Base-by-base conservation (phyloP, 2,888 invertebrate species). In the Cheiracanthium punctorium region DNA sequence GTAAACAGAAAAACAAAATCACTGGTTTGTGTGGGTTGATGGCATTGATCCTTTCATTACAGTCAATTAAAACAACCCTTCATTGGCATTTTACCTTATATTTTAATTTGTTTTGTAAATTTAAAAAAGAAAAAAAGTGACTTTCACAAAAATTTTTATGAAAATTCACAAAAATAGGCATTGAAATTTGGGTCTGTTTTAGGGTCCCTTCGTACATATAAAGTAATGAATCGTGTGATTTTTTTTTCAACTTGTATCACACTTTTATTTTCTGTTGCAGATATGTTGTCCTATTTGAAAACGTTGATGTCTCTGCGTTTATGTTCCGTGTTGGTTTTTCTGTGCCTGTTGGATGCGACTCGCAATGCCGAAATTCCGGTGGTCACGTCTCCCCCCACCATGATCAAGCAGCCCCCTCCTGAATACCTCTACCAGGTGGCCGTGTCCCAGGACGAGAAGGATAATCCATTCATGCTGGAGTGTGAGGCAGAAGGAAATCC, bases 401-500 rank as follows among this genome's bases (percentile, higher is more conserved):
- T 98, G 91, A 95, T 96, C 89, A 97, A 97, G 92, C 97, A 98
- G 92, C 97, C 98, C 67, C 95, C 95, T 87, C 96, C 97, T 91
- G 97, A 97, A 93, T 94, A 96, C 90, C 94, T 97, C 88, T 98
- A 97, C 92, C 96, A 97, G 94, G 97, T 97, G 89, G 96, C 95
- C 69, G 93, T 93, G 85, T 95, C 95, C 91, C 91, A 91, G 67
- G 95, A 95, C 89, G 97, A 97, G 92, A 96, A 95, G 91, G 96
- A 97, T 92, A 97, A 96, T 92, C 97, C 97, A 73, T 97, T 97
- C 93, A 95, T 97, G 91, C 96, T 99, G 89, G 97, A 98, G 92
- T 99, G 99, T 92, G 97, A 97, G 92, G 99, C 99, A 17, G 96
- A 96, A 92, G 98, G 98, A 90, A 96, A 97, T 92, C 99, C 99